Conservation (phyloP, 1,140 invertebrate genomes). For the Phenacoccus solenopsis region DNA sequence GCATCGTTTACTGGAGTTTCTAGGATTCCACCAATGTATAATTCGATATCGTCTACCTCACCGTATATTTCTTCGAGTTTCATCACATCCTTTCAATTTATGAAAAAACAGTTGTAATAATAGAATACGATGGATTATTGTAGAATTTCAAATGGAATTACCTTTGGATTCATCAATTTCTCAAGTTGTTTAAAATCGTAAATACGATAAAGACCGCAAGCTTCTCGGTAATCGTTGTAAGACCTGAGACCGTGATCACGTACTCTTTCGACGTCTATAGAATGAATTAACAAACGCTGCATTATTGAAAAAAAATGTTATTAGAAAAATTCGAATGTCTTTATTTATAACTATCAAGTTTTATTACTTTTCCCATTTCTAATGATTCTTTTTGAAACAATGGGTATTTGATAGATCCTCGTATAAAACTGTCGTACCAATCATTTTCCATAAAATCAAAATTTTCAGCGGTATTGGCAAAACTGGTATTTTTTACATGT, state of each 20-base stretch:
- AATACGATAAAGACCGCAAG: constrained; percentile 61
- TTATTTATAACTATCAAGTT: no score
- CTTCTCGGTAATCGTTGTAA: constrained; percentile 65
- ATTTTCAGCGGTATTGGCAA: background rate
- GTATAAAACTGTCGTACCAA: background rate
- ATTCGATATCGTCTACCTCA: constrained; percentile 61
- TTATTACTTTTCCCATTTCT: background rate
- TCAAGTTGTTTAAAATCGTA: constrained; percentile 54
- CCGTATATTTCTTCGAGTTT: constrained; percentile 42
- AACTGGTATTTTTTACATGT: background rate
- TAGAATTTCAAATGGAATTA: background rate
- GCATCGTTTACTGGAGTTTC: constrained; percentile 52
- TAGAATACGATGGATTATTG: no score
- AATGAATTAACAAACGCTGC: constrained; percentile 52
- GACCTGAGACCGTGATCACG: constrained; percentile 76
- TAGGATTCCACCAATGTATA: constrained; percentile 64
- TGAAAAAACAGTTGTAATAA: background rate
- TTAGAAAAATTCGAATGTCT: no score
- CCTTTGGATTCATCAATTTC: constrained; percentile 33
- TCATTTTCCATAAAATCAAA: background rate
- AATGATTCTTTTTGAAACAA: background rate
- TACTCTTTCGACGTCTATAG: constrained; percentile 74
- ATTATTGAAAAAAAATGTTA: background rate
- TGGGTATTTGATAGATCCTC: background rate
- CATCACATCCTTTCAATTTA: constrained; percentile 33